Evolutionary conservation across 1,140 invertebrate species (phyloP), one percentile per base, ranked within the genome.

Genomic region (Drosophila elegans): DNA sequence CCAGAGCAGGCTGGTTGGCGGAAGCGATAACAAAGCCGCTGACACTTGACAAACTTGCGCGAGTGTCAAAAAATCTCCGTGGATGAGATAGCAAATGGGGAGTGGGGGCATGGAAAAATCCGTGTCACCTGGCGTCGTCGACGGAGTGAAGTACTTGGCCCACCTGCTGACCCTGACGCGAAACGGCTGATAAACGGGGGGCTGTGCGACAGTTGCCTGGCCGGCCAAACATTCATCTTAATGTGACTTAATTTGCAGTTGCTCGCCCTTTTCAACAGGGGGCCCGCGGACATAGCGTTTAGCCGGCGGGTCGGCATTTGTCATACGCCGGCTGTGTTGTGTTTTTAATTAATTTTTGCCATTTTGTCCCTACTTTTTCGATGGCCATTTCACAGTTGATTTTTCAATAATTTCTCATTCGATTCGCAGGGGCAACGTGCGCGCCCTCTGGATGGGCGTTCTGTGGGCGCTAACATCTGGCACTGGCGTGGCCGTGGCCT

Each of bases 401-500:
- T 82, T 82, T 78, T 62, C 80, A 78, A 82, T 82, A 72, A 76
- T 67, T 66, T 61, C 59, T 45, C 41, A 21, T 78, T 34, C 54
- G 54, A 44, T 68, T 83, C 78, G 9, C 74, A 96, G 95, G 86
- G 95, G 95, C 45, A 95, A 96, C 77, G 95, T 95, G 13, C 93
- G 95, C 59, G 94, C 95, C 7, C 86, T 96, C 2, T 96, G 95
- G 95, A 96, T 96, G 95, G 95, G 95, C 29, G 94, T 96, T 1
- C 91, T 96, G 5, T 96, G 95, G 95, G 95, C 95, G 11, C 78
- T 96, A 27, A 95, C 95, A 29, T 96, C 95, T 29, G 95, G 95
- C 3, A 95, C 95, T 12, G 97, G 96, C 10, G 97, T 98, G 1
- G 97, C 97, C 1, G 94, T 98, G n/a, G 97, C 97, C 34, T 93